Percentiles rank a stretch among this genome's conserved stretches.
These are phyloP conservation scores for Myrmecobius fasciatus DNA, from an alignment of 2,113 vertebrate species.

Conservation along the genomic window DNA sequence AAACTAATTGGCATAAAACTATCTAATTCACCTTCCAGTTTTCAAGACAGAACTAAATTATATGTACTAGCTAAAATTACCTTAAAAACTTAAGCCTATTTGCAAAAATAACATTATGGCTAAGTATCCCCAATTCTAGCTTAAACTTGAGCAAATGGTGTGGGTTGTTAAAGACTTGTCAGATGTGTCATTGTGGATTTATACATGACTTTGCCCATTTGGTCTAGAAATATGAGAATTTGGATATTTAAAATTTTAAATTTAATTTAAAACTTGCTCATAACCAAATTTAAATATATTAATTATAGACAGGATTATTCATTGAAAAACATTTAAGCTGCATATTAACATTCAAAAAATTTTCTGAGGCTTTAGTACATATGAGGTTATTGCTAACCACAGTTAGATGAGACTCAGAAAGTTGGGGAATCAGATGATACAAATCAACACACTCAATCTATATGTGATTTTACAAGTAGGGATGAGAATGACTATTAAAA, in stretches of 20 bases:
- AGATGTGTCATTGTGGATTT: slow-evolving; percentile 2
- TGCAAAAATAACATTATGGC: not conserved
- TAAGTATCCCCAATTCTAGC: not conserved
- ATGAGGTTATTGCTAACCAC: not conserved
- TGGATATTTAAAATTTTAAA: not conserved
- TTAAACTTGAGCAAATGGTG: not conserved
- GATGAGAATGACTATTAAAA: not conserved
- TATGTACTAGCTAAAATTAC: not conserved
- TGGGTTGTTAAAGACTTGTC: not conserved
- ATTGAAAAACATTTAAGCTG: slow-evolving; percentile 1
- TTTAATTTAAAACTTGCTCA: slow-evolving; percentile 1
- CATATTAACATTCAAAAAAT: not conserved
- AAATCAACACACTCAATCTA: not conserved
- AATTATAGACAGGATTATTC: not conserved
- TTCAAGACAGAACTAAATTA: not conserved
- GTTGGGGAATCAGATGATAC: not conserved
- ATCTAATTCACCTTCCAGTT: not conserved
- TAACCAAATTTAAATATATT: slow-evolving; percentile 1
- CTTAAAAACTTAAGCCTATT: not conserved
- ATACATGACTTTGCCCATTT: slow-evolving; percentile 2
- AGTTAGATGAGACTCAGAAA: not conserved
- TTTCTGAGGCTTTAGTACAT: not conserved
- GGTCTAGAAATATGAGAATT: not conserved
- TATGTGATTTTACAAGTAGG: not conserved
- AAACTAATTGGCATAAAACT: not conserved